Evolutionary conservation across 2,888 invertebrate genomes (phyloP).

Genomic region (Epiblema foenella): DNA sequence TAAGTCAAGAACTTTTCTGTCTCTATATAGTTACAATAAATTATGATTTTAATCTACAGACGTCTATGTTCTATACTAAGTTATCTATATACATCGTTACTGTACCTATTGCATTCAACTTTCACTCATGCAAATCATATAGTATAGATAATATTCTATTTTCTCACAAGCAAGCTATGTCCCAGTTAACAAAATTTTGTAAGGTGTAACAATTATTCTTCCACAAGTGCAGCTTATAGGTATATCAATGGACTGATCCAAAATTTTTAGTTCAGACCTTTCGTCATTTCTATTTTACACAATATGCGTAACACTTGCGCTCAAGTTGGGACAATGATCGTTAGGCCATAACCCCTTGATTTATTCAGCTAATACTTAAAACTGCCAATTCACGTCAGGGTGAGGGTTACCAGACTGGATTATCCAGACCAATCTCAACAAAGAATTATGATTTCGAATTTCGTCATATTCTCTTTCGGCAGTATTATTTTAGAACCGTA

Average conservation of each 20-base stretch:
- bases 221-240: background rate
- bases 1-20: conserved; percentile 39
- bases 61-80: conserved; percentile 45
- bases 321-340: background rate
- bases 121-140: conserved; percentile 52
- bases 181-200: background rate
- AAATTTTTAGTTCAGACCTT: too few species aligned
- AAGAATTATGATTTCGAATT: background rate
- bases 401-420: background rate
- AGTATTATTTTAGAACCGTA: background rate
- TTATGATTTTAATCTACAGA: conserved; percentile 52
- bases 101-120: conserved; percentile 51
- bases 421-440: background rate
- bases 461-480: background rate
- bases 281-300: background rate
- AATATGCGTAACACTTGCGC: background rate
- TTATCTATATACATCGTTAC: conserved; percentile 63
- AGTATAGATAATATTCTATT: conserved; percentile 35
- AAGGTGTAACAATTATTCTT: background rate
- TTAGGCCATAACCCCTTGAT: background rate
- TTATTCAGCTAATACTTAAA: background rate
- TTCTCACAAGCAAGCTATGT: conserved; percentile 4
- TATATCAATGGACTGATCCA: background rate
- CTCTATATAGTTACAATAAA: conserved; percentile 52
- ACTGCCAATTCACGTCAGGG: background rate